These are phyloP conservation scores for Eurystomus gularis DNA, from an alignment of 2,113 vertebrate species.

Conservation along the genomic window DNA sequence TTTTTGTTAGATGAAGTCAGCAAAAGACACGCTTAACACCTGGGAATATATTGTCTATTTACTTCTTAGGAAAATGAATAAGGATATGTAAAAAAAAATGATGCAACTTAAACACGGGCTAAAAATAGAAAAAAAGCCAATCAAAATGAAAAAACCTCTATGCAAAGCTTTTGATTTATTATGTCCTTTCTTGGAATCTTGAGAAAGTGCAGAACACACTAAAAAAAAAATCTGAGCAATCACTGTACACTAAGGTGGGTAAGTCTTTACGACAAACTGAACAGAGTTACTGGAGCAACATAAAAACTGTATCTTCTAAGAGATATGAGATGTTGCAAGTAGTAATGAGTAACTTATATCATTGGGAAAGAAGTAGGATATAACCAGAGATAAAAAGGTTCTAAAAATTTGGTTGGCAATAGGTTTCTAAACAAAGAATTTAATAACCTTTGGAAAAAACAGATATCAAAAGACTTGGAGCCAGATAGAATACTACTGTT, in stretches of 20 bases:
- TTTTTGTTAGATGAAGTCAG: neutral
- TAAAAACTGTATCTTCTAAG: fast-evolving
- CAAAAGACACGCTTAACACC: neutral
- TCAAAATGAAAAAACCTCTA: neutral
- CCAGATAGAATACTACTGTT: neutral
- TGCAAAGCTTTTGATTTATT: neutral
- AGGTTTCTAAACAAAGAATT: neutral
- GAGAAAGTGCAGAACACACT: neutral
- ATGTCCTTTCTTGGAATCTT: neutral
- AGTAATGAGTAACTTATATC: neutral
- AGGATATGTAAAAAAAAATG: neutral
- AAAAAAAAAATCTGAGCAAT: neutral
- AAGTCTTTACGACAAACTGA: neutral
- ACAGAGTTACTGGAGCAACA: fast-evolving
- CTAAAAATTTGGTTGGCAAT: neutral
- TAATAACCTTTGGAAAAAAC: neutral
- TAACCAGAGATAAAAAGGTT: neutral
- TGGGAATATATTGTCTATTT: neutral
- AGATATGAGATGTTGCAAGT: neutral
- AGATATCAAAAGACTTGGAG: neutral
- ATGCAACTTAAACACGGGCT: neutral
- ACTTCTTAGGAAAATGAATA: neutral
- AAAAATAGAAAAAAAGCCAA: neutral
- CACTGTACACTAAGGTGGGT: neutral
- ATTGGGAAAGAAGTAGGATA: neutral